Conservation (phyloP, 2,113 vertebrate species). For the Oreotrochilus melanogaster region DNA sequence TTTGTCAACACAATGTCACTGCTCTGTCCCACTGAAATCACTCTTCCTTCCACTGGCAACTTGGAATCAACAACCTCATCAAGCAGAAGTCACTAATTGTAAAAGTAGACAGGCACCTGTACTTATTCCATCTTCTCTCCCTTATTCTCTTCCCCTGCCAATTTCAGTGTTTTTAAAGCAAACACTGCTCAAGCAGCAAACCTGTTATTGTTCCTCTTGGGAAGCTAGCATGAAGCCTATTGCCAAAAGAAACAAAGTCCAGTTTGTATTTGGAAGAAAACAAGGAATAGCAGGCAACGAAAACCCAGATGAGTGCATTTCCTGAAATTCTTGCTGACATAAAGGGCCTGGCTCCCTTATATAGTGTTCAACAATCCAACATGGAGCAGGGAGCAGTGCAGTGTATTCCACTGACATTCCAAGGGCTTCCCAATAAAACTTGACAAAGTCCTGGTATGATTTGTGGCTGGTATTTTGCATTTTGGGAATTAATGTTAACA, state of each 20-base stretch:
- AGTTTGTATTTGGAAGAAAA: neutral
- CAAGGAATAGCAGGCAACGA: neutral
- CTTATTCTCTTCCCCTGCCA: neutral
- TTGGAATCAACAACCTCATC: neutral
- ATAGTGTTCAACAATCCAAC: neutral
- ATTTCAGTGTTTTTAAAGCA: neutral
- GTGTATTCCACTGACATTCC: neutral
- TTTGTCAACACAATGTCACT: conserved; percentile 3
- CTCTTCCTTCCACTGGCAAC: neutral
- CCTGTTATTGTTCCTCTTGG: neutral
- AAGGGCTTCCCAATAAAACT: neutral
- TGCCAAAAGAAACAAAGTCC: neutral
- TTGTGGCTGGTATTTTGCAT: neutral
- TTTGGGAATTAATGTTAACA: neutral
- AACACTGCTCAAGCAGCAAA: neutral
- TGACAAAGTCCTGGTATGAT: neutral
- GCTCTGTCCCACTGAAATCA: neutral
- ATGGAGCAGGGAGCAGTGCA: neutral
- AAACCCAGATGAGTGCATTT: neutral
- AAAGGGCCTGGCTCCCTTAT: neutral
- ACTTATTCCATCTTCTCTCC: neutral
- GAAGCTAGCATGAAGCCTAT: neutral
- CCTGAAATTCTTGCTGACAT: neutral
- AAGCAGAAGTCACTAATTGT: neutral
- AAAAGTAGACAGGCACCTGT: neutral